A percentile compares a stretch with the other conserved stretches of the same genome.
These are phyloP conservation scores for Noctua comes DNA, from an alignment of 2,888 invertebrate species.

Conservation along the genomic window DNA sequence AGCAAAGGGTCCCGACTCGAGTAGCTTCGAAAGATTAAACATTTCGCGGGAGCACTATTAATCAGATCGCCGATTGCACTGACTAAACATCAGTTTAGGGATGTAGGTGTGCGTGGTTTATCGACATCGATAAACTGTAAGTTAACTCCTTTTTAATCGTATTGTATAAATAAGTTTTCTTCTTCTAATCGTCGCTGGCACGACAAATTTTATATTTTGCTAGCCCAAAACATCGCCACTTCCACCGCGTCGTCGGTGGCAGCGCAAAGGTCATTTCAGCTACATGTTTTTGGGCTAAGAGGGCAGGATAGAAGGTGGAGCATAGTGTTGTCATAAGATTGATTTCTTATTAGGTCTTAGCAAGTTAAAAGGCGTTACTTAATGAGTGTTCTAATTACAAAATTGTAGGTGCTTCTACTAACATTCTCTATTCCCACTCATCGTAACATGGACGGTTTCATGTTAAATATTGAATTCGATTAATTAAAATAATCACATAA, in stretches of 20 bases:
- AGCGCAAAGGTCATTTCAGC: too few species aligned
- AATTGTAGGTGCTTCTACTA: neutral
- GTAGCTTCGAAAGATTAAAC: conserved; percentile 89
- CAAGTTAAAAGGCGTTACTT: neutral
- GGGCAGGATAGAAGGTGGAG: too few species aligned
- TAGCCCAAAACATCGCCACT: too few species aligned
- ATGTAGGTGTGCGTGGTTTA: conserved; percentile 57
- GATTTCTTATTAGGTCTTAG: too few species aligned
- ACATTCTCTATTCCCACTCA: neutral
- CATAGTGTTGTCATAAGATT: too few species aligned
- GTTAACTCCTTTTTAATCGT: too few species aligned
- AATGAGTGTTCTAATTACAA: neutral
- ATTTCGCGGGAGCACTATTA: conserved; percentile 89
- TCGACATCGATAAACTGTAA: conserved; percentile 70
- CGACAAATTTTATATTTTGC: too few species aligned
- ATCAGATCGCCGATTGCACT: conserved; percentile 90
- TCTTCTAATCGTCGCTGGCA: too few species aligned
- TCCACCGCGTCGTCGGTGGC: too few species aligned
- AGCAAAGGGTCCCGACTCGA: conserved; percentile 72
- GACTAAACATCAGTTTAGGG: conserved; percentile 84
- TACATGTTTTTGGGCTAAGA: too few species aligned
- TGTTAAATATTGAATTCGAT: neutral
- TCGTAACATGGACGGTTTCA: neutral
- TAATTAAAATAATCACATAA: neutral
- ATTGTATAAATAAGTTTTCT: too few species aligned